Base-by-base conservation (phyloP, 1,140 invertebrate species). In the Lepidurus couesii region DNA sequence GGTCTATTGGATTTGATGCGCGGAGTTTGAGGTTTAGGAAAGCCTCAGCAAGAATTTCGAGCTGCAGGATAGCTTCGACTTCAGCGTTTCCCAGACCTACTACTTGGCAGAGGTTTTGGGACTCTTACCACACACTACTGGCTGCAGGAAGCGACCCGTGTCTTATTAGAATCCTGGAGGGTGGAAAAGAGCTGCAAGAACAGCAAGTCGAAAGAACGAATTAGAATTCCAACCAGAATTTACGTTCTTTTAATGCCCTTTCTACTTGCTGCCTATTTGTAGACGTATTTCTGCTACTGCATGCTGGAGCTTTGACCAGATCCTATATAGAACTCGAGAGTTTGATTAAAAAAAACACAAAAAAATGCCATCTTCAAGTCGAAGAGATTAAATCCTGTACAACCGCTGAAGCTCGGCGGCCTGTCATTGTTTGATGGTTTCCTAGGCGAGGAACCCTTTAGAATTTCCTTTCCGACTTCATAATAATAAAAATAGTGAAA, bases 181-280 rank as follows among this genome's bases (percentile, higher is more conserved):
- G 6, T 16, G 53, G 45, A 16, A 21, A 65, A 65, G 53, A 65
- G 53, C 53, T 65, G 53, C 53, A 65, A 13, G 6, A 65, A 65
- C 53, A 21, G 53, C 13, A 65, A 65, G 21, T n/a, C 21, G 53
- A 21, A 21, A 21, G 21, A 65, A 65, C 53, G 53, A 65, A 65
- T 65, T 65, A 65, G 53, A 65, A 65, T 65, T 65, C 53, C 53
- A 21, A 65, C 10, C 53, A 65, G 53, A 65, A 65, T 65, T 65
- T 65, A 7, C 53, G 53, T 65, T 65, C 7, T 65, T 65, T 16
- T 65, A 13, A 7, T 65, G 16, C 3, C 53, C 1, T 21, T 65
- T 21, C 6, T n/a, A 21, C 53, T 65, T 65, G 21, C 6, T n/a
- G 7, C 53, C 21, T 21, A 21, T 65, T 47, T 65, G 16, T 65